Evolutionary conservation across 2,888 invertebrate species (phyloP).

Genomic region (Salpingus planirostris): DNA sequence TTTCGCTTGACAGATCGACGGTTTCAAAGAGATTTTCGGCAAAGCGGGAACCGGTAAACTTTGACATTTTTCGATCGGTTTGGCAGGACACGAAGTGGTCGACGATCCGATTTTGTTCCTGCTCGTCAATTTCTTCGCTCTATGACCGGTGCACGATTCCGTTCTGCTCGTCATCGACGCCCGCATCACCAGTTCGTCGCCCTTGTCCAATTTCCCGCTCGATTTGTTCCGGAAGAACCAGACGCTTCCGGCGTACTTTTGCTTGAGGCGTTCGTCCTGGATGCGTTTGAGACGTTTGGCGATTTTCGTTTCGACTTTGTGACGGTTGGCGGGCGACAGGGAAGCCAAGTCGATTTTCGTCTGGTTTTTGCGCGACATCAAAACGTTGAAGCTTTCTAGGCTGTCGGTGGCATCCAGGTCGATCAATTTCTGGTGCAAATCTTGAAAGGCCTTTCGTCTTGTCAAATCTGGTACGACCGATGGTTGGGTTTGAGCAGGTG

Average conservation of each 20-base stretch:
- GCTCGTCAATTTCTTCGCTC: background rate
- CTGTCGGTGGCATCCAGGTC: conserved; percentile 27
- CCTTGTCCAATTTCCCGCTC: background rate
- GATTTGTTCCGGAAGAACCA: conserved; percentile 23
- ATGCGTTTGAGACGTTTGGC: background rate
- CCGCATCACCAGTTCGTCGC: no score
- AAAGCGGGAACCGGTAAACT: no score
- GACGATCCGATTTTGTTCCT: background rate
- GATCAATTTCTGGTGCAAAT: conserved; percentile 24
- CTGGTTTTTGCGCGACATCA: conserved; percentile 20
- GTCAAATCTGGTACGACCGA: no score
- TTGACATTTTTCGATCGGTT: no score
- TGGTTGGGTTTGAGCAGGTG: no score
- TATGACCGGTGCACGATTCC: no score
- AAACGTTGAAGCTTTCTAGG: conserved; percentile 25
- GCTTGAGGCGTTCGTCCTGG: conserved; percentile 5
- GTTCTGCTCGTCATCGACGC: background rate
- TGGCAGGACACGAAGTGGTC: background rate
- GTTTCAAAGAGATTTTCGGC: no score
- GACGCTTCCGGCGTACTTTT: conserved; percentile 26
- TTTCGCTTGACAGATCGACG: no score
- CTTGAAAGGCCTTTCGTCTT: conserved; percentile 22
- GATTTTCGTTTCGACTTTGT: background rate
- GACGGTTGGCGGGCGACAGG: background rate
- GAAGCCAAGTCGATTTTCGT: conserved; percentile 3